Evolutionary conservation across 2,888 invertebrate species (phyloP), one percentile per base, ranked within the genome.

Genomic region (Oligia latruncula): DNA sequence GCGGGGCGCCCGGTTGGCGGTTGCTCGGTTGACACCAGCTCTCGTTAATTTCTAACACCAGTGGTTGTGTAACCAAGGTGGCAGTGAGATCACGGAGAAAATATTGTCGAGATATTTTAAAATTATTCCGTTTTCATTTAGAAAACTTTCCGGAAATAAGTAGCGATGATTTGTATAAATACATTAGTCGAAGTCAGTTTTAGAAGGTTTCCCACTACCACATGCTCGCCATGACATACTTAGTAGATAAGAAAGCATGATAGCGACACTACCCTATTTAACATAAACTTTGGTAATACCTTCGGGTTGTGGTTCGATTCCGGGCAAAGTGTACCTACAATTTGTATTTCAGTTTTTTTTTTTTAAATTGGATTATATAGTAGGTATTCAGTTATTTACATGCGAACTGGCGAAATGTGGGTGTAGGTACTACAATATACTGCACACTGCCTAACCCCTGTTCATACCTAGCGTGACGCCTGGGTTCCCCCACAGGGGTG

Each of bases 61-160:
- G 4, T 67, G 73, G 74, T 88, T 88, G 74, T 81, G 81, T 40
- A 85, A 85, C 78, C 64, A 35, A 77, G 35, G 55, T 72, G 66
- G 35, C 80, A 73, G 46, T 43, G 74, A 82, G 71, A 74, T 71
- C 77, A 73, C 72, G 71, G 87, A 80, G 78, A 82, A 84, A 87
- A 78, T 72, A 62, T 65, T 65, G 55, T 23, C 52, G 13, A 23
- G 17, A 76, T 62, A 70, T 72, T 74, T 75, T 83, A 71, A 83
- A 60, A 76, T 80, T 75, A 81, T 71, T 67, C 65, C 43, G 78
- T 88, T 84, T 84, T 85, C 78, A 77, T 88, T 86, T 86, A 83
- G 87, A 88, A 87, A 88, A 88, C 78, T 75, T 76, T 68, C 52
- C 67, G 67, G 46, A 73, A 78, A 35, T n/a, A 29, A 29, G 29